Evolutionary conservation across 2,888 invertebrate genomes (phyloP).

Genomic region (Lepidonotus clava): DNA sequence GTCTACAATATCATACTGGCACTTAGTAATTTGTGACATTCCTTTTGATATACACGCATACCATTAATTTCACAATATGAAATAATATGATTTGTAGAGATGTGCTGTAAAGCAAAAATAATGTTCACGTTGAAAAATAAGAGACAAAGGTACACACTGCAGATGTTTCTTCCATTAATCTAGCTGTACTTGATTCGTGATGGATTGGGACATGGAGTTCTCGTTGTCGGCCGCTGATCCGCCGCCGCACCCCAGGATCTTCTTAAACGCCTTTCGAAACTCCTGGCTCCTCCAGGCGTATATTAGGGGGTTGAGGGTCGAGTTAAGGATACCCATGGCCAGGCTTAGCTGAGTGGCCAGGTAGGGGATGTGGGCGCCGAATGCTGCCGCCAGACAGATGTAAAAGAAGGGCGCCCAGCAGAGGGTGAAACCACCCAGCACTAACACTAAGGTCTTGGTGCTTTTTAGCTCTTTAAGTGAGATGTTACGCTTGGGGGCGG

Average conservation of each 20-base stretch:
- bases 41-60: too few species aligned
- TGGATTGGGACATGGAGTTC: too few species aligned
- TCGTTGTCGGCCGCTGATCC: background rate
- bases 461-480: background rate
- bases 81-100: background rate
- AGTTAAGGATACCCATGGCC: background rate
- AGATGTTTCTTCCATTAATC: too few species aligned
- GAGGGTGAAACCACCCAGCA: background rate
- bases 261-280: background rate
- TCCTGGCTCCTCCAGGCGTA: background rate
- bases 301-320: background rate
- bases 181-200: too few species aligned
- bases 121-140: too few species aligned
- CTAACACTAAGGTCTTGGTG: background rate
- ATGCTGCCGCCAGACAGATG: background rate
- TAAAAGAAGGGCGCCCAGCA: conserved; percentile 12
- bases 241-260: background rate
- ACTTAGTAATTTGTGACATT: too few species aligned
- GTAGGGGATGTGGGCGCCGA: background rate
- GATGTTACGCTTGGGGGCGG: background rate
- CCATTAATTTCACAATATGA: background rate
- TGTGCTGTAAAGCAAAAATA: background rate
- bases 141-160: too few species aligned
- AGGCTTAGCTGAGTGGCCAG: background rate
- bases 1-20: too few species aligned